A percentile compares a stretch with the other conserved stretches of the same genome.
phyloP scores from a whole-genome alignment of 2,888 invertebrate genomes.

The Drosophila dives region DNA sequence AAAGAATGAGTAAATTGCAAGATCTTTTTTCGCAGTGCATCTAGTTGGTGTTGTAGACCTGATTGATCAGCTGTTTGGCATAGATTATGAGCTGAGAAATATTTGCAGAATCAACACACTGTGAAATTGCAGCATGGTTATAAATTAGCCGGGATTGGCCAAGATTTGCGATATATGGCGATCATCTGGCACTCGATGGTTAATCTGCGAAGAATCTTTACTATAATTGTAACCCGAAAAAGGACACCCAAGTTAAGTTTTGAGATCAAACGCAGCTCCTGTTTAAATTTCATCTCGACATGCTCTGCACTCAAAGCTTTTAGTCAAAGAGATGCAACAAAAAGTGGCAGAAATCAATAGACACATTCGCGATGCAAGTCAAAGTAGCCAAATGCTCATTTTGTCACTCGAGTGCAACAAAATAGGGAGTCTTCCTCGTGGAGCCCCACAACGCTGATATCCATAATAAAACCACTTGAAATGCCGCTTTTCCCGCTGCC shows the following conservation, averaged over 20 bases:
- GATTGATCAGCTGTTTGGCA: conserved; percentile 63
- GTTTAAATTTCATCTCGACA: conserved; percentile 33
- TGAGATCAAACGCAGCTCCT: conserved; percentile 28
- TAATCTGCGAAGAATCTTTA: conserved; percentile 30
- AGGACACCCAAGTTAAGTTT: fast-evolving
- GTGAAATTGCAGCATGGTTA: conserved; percentile 67
- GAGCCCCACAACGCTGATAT: conserved; percentile 38
- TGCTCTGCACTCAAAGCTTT: conserved; percentile 21
- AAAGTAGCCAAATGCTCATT: conserved; percentile 36
- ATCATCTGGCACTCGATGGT: conserved; percentile 50
- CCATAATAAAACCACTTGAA: conserved; percentile 55
- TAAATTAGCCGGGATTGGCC: conserved; percentile 63
- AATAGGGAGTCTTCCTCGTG: conserved; percentile 63
- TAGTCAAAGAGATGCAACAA: conserved; percentile 76
- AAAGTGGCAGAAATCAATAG: conserved; percentile 76
- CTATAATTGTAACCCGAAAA: background rate
- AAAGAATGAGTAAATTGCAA: conserved; percentile 62
- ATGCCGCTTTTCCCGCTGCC: conserved; percentile 58
- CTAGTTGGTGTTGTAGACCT: conserved; percentile 79
- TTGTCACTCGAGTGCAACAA: conserved; percentile 80
- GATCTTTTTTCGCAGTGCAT: conserved; percentile 48
- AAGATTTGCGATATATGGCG: conserved; percentile 49
- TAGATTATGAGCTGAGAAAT: conserved; percentile 76
- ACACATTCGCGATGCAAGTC: conserved; percentile 64
- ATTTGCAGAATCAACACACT: conserved; percentile 78